phyloP scores from a whole-genome alignment of 2,888 invertebrate species.

The Phlogophora meticulosa region DNA sequence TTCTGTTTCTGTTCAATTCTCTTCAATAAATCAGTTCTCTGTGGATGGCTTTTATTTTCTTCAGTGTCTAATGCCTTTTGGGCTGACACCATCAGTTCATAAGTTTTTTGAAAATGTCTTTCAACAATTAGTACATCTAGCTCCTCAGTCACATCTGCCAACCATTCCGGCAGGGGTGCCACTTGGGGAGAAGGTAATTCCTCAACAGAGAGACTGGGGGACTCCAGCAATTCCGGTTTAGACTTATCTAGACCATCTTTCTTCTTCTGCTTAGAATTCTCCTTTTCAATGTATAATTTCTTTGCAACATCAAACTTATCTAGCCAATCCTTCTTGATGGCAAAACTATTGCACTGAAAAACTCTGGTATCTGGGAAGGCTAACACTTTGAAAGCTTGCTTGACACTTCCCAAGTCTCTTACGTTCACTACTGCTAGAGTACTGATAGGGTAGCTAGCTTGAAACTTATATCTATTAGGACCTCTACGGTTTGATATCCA shows the following conservation, averaged over 20 bases:
- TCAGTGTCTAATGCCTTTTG: conserved; percentile 83
- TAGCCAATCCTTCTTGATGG: conserved; percentile 97
- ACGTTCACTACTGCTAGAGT: conserved; percentile 98
- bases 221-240: conserved; percentile 83
- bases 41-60: conserved; percentile 84
- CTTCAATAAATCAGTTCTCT: conserved; percentile 82
- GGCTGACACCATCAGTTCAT: conserved; percentile 93
- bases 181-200: conserved; percentile 85
- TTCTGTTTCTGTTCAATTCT: conserved; percentile 94
- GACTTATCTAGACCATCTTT: conserved; percentile 85
- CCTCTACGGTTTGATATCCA: conserved; percentile 94
- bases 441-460: conserved; percentile 96
- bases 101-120: conserved; percentile 98
- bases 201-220: conserved; percentile 87
- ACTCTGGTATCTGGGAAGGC: conserved; percentile 98
- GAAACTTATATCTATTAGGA: conserved; percentile 95
- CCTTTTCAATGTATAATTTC: conserved; percentile 93
- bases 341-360: conserved; percentile 96
- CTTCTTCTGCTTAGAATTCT: conserved; percentile 91
- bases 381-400: conserved; percentile 98
- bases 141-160: conserved; percentile 97
- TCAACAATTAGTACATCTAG: conserved; percentile 98
- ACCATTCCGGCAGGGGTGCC: conserved; percentile 94
- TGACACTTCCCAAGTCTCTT: conserved; percentile 96
- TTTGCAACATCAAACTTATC: conserved; percentile 98